phyloP scores from a whole-genome alignment of 2,888 invertebrate species.

The Scaeva pyrastri region DNA sequence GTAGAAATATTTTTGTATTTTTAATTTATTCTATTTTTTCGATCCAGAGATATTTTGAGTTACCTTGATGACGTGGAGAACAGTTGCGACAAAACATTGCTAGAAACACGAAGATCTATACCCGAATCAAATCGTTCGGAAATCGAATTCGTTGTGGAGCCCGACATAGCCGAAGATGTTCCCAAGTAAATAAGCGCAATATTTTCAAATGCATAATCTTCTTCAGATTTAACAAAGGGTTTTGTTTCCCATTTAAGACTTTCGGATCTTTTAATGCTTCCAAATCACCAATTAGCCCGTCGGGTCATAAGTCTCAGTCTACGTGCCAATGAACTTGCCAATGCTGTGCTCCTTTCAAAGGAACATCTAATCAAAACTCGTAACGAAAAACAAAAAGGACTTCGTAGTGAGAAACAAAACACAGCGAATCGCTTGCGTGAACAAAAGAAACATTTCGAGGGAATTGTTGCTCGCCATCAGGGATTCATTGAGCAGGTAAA shows the following conservation, averaged over 20 bases:
- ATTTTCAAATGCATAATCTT: not conserved
- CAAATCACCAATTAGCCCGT: slow-evolving; percentile 83
- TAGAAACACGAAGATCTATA: slow-evolving; percentile 82
- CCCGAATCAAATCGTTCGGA: slow-evolving; percentile 83
- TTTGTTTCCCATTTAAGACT: slow-evolving; percentile 77
- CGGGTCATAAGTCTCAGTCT: slow-evolving; percentile 82
- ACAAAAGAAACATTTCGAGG: slow-evolving; percentile 90
- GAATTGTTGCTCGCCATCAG: slow-evolving; percentile 90
- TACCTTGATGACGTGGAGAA: slow-evolving; percentile 84
- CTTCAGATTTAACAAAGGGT: not conserved
- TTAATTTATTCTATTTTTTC: not conserved
- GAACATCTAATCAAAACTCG: slow-evolving; percentile 83
- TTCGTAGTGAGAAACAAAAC: slow-evolving; percentile 83
- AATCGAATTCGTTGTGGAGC: slow-evolving; percentile 83
- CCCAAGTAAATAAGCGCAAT: slow-evolving; percentile 81
- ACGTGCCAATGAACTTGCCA: slow-evolving; percentile 83
- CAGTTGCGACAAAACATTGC: slow-evolving; percentile 83
- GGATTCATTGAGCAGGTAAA: slow-evolving; percentile 91
- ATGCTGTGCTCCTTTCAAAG: slow-evolving; percentile 83
- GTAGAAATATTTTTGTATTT: no score
- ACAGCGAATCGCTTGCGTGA: slow-evolving; percentile 84
- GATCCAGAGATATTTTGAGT: slow-evolving; percentile 81
- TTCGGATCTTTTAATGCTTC: slow-evolving; percentile 83
- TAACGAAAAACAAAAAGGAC: slow-evolving; percentile 82
- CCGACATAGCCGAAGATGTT: slow-evolving; percentile 83